phyloP scores from a whole-genome alignment of 1,140 invertebrate species.

The Leptoteleia sp. region DNA sequence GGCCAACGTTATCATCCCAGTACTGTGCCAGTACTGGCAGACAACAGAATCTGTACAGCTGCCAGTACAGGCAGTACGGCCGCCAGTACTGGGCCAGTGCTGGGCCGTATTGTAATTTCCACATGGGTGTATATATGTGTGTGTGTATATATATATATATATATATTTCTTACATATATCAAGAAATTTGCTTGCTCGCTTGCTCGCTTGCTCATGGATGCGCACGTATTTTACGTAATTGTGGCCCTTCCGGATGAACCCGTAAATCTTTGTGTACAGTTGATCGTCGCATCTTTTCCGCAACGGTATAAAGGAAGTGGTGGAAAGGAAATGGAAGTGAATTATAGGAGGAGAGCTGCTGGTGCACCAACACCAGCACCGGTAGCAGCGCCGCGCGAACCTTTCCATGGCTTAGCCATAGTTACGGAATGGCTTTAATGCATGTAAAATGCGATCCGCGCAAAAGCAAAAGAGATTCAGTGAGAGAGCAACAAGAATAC shows the following conservation, averaged over 20 bases:
- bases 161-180: too few species aligned
- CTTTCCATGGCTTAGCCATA: slow-evolving; percentile 58
- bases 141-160: too few species aligned
- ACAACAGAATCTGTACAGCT: too few species aligned
- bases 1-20: too few species aligned
- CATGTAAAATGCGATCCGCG: slow-evolving; percentile 72
- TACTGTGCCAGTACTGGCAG: too few species aligned
- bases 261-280: slow-evolving; percentile 69
- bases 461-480: slow-evolving; percentile 62
- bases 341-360: slow-evolving; percentile 70
- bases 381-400: slow-evolving; percentile 52
- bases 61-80: too few species aligned
- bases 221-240: slow-evolving; percentile 69
- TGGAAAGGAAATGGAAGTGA: slow-evolving; percentile 63
- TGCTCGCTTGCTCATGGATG: too few species aligned
- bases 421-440: slow-evolving; percentile 69
- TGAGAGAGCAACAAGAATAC: slow-evolving; percentile 73
- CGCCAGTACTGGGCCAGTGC: too few species aligned
- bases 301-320: slow-evolving; percentile 57
- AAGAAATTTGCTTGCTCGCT: too few species aligned
- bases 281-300: slow-evolving; percentile 67
- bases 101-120: too few species aligned
- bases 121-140: too few species aligned
- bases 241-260: slow-evolving; percentile 69
- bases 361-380: slow-evolving; percentile 58